These are phyloP conservation scores for Neostethus bicornis DNA, from an alignment of 2,797 vertebrate genomes.

Conservation along the genomic window DNA sequence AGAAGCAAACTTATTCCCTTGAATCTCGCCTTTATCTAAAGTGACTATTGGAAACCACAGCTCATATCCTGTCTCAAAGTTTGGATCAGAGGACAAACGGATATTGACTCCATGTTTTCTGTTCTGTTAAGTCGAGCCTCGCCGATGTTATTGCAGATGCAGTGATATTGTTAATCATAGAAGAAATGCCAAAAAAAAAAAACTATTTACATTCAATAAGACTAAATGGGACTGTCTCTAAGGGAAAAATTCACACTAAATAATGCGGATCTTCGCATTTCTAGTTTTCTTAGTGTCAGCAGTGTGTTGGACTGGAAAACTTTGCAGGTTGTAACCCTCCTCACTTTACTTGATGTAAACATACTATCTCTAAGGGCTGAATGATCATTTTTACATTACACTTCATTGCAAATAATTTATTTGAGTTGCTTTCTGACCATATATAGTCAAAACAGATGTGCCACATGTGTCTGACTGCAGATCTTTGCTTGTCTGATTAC, in stretches of 20 bases:
- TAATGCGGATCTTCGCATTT: background rate
- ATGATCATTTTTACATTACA: background rate
- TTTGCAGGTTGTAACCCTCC: background rate
- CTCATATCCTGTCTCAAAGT: slow-evolving; percentile 67
- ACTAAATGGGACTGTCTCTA: background rate
- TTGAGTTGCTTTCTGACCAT: too few relatives aligned
- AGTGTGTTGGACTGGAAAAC: background rate
- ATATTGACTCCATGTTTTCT: slow-evolving; percentile 58
- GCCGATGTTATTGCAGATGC: slow-evolving; percentile 4
- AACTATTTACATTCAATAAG: too few relatives aligned
- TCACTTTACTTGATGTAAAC: background rate
- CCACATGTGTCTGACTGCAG: slow-evolving; percentile 10
- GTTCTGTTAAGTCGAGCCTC: slow-evolving; percentile 9
- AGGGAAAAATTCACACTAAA: background rate
- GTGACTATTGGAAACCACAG: slow-evolving; percentile 68
- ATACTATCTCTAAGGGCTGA: background rate
- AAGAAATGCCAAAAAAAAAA: background rate
- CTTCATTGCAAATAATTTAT: slow-evolving; percentile 16
- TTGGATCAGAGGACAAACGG: slow-evolving; percentile 47
- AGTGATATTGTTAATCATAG: slow-evolving; percentile 1
- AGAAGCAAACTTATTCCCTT: slow-evolving; percentile 68
- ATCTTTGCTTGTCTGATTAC: slow-evolving; percentile 4
- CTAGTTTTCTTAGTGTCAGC: background rate
- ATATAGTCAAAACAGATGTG: too few relatives aligned
- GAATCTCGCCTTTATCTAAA: slow-evolving; percentile 78